These are phyloP conservation scores for Vidua macroura DNA, from an alignment of 2,113 vertebrate genomes.

Conservation along the genomic window DNA sequence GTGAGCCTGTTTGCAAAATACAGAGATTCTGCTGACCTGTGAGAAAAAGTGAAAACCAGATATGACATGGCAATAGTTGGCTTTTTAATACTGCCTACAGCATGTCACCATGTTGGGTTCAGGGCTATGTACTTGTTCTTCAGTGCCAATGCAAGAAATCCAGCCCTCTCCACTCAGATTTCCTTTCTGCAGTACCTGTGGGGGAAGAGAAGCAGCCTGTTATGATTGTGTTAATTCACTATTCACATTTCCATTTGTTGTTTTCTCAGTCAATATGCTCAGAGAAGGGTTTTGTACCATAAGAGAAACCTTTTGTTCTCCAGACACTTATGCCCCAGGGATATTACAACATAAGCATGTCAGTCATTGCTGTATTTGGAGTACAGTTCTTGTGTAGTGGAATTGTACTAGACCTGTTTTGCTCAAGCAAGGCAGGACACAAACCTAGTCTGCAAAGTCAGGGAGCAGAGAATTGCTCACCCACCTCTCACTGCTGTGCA, in stretches of 20 bases:
- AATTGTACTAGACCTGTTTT: not conserved
- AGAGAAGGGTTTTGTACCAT: not conserved
- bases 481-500: rapidly evolving
- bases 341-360: not conserved
- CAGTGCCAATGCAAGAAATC: not conserved
- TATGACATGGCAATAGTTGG: not conserved
- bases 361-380: not conserved
- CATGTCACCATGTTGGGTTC: not conserved
- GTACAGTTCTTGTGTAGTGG: not conserved
- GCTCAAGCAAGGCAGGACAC: not conserved
- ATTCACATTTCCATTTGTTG: not conserved
- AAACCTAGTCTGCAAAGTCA: not conserved
- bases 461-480: not conserved
- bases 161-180: not conserved
- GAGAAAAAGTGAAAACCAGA: not conserved
- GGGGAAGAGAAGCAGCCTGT: not conserved
- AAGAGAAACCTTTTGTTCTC: not conserved
- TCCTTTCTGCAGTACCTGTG: not conserved
- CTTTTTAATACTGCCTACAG: not conserved
- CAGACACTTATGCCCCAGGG: not conserved
- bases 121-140: not conserved
- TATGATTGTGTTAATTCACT: not conserved
- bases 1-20: not conserved
- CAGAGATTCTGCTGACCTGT: not conserved
- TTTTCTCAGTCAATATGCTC: not conserved